Conservation (phyloP, 2,888 invertebrate genomes). For the Baccha elongata region DNA sequence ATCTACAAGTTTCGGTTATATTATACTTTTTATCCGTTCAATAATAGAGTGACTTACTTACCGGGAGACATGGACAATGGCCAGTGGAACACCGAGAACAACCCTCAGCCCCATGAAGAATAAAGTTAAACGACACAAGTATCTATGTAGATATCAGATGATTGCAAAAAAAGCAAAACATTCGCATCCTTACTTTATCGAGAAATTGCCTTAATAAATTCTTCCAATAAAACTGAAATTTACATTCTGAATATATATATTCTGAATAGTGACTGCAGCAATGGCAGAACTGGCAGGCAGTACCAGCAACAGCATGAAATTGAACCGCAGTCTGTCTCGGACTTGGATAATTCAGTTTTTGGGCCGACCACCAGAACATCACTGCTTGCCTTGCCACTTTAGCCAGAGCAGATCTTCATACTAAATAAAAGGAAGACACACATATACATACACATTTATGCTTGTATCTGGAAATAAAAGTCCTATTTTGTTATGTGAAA, state of each 20-base stretch:
- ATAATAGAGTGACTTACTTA: conserved; percentile 24
- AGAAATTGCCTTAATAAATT: conserved; percentile 67
- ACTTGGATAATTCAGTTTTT: conserved; percentile 50
- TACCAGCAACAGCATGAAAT: conserved; percentile 52
- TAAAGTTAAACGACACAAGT: conserved; percentile 27
- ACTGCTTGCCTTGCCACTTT: neutral
- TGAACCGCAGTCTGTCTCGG: conserved; percentile 20
- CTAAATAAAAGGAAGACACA: conserved; percentile 1
- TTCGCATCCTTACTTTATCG: conserved; percentile 20
- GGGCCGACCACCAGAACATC: conserved; percentile 30
- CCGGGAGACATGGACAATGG: conserved; percentile 5
- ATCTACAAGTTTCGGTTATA: conserved; percentile 2
- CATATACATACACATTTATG: neutral
- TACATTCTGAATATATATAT: conserved; percentile 54
- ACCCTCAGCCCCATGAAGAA: conserved; percentile 15
- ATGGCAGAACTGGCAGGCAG: conserved; percentile 4
- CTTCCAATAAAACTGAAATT: conserved; percentile 67
- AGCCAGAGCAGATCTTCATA: neutral
- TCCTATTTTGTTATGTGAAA: conserved; percentile 67
- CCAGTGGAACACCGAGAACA: conserved; percentile 11
- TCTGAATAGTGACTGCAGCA: conserved; percentile 33
- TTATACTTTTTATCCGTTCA: neutral
- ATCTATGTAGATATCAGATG: conserved; percentile 14
- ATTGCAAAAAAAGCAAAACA: conserved; percentile 20
- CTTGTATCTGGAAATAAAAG: conserved; percentile 53